Conservation (phyloP, 2,797 vertebrate species). For the Sebastes minor region DNA sequence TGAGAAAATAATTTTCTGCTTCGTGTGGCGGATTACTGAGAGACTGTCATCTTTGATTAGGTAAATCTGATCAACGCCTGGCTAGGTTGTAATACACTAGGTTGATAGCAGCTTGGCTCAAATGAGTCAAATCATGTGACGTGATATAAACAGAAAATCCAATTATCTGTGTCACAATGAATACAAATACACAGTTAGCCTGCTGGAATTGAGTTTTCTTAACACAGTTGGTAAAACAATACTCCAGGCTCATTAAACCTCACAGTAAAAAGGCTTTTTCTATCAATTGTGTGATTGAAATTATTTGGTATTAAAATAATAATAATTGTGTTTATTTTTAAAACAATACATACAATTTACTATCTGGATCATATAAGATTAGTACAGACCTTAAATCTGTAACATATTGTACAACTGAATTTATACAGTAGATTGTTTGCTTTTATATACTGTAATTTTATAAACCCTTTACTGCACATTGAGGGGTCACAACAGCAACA, state of each 20-base stretch:
- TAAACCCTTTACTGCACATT: not conserved
- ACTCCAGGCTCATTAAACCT: not conserved
- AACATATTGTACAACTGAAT: not conserved
- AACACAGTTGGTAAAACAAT: not conserved
- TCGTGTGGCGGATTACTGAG: slow-evolving; percentile 45
- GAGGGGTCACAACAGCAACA: not conserved
- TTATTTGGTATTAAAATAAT: too few species aligned
- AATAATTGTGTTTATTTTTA: too few species aligned
- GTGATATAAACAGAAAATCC: not conserved
- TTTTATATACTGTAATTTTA: not conserved
- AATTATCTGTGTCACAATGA: not conserved
- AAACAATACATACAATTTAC: not conserved
- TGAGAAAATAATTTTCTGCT: slow-evolving; percentile 74
- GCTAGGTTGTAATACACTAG: not conserved
- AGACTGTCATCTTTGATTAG: slow-evolving; percentile 52
- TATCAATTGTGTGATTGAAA: too few species aligned
- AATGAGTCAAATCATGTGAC: not conserved
- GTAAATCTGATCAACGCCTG: slow-evolving; percentile 8
- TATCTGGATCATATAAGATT: not conserved
- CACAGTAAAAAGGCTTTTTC: not conserved
- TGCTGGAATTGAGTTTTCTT: not conserved
- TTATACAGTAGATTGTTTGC: not conserved
- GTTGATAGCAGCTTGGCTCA: not conserved
- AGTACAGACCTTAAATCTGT: not conserved
- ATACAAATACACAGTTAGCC: not conserved